A percentile compares a stretch with the other conserved stretches of the same genome.
phyloP scores from a whole-genome alignment of 2,113 vertebrate genomes.

The Harpagus bidentatus region DNA sequence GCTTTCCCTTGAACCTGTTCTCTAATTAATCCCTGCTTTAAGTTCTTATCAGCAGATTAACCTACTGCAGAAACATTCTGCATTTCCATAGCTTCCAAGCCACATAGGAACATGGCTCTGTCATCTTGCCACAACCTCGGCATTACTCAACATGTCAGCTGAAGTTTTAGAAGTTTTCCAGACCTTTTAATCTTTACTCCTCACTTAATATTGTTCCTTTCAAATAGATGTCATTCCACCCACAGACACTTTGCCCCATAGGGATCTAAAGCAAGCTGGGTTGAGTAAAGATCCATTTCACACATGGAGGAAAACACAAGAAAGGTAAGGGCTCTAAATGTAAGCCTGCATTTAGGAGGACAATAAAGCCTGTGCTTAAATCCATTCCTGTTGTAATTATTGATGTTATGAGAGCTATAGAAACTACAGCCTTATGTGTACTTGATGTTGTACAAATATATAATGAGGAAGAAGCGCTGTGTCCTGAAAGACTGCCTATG shows the following conservation, averaged over 20 bases:
- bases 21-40: constrained; percentile 42
- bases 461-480: not conserved
- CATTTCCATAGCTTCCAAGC: constrained; percentile 34
- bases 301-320: not conserved
- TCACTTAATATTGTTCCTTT: not conserved
- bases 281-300: constrained; percentile 6
- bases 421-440: not conserved
- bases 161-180: constrained; percentile 32
- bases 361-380: not conserved
- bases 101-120: not conserved
- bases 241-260: not conserved
- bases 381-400: not conserved
- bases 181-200: constrained; percentile 30
- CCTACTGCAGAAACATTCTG: not conserved
- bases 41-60: constrained; percentile 52
- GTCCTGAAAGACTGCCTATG: not conserved
- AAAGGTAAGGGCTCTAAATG: not conserved
- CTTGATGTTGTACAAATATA: not conserved
- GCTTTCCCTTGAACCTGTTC: constrained; percentile 31
- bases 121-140: not conserved
- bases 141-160: not conserved
- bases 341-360: not conserved
- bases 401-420: not conserved
- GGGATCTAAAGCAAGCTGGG: not conserved
- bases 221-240: not conserved